A percentile compares a stretch with the other conserved stretches of the same genome.
These are phyloP conservation scores for Podargus strigoides DNA, from an alignment of 2,797 vertebrate species.

Conservation along the genomic window DNA sequence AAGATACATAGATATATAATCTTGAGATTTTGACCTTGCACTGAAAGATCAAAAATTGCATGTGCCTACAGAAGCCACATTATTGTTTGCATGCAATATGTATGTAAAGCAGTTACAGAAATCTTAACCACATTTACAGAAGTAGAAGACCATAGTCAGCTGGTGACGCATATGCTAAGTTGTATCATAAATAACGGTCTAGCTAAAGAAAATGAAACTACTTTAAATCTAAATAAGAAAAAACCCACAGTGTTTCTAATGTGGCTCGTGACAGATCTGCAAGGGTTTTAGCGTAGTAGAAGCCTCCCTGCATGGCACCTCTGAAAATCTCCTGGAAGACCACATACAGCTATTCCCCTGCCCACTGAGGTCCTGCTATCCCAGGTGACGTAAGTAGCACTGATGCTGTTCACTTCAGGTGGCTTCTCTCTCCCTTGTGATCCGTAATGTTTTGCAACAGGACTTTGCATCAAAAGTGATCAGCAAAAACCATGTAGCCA, in stretches of 20 bases:
- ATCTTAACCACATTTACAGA: not conserved
- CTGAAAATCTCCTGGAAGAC: not conserved
- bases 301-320: not conserved
- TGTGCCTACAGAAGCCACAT: not conserved
- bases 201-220: not conserved
- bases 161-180: accelerated
- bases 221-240: not conserved
- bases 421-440: not conserved
- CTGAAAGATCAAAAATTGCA: not conserved
- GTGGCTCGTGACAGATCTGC: not conserved
- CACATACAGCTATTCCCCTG: accelerated
- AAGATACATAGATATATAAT: not conserved
- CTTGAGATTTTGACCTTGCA: not conserved
- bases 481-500: not conserved
- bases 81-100: not conserved
- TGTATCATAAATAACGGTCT: not conserved
- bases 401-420: not conserved
- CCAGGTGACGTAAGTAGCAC: accelerated
- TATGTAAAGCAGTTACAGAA: not conserved
- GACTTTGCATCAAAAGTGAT: not conserved
- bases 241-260: not conserved
- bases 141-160: not conserved
- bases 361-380: not conserved
- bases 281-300: not conserved
- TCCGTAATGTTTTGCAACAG: not conserved